Evolutionary conservation across 2,888 invertebrate genomes (phyloP).

Genomic region (Hermaeophaga mercurialis): DNA sequence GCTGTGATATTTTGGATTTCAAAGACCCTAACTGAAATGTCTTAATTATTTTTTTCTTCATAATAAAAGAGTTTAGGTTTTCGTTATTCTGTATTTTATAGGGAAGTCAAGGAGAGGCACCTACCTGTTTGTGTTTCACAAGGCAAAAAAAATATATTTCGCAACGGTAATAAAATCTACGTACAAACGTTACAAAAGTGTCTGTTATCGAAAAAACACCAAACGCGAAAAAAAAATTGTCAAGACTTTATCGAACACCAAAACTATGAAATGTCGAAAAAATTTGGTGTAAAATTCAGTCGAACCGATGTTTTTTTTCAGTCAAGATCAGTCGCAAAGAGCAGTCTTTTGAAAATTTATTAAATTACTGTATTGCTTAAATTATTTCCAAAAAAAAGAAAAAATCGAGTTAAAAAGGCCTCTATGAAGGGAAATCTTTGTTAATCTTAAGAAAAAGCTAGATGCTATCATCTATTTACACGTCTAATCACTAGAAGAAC

Average conservation of each 20-base stretch:
- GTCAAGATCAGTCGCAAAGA: slow-evolving; percentile 49
- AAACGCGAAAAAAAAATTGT: slow-evolving; percentile 42
- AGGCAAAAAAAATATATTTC: slow-evolving; percentile 4
- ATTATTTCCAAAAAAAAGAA: slow-evolving; percentile 26
- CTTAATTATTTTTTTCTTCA: too few species aligned
- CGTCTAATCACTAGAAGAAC: slow-evolving; percentile 44
- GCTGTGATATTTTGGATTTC: too few species aligned
- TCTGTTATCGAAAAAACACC: slow-evolving; percentile 41
- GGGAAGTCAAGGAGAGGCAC: too few species aligned
- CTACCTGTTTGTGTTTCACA: slow-evolving; percentile 2
- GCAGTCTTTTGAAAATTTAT: slow-evolving; percentile 53
- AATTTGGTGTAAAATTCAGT: slow-evolving; percentile 51
- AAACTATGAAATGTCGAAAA: slow-evolving; percentile 36
- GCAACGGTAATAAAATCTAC: too few species aligned
- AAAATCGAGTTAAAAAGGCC: slow-evolving; percentile 36
- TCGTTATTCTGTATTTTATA: too few species aligned
- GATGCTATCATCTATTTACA: slow-evolving; percentile 4
- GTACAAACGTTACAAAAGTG: slow-evolving; percentile 48
- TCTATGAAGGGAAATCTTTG: slow-evolving; percentile 24
- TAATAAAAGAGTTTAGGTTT: too few species aligned
- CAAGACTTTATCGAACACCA: slow-evolving; percentile 40
- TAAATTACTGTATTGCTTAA: slow-evolving; percentile 41
- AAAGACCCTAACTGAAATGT: too few species aligned
- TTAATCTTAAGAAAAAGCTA: too few species aligned
- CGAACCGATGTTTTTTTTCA: slow-evolving; percentile 48